A percentile compares a stretch with the other conserved stretches of the same genome.
Evolutionary conservation across 2,797 vertebrate genomes (phyloP).

Genomic region (Knipowitschia caucasica): DNA sequence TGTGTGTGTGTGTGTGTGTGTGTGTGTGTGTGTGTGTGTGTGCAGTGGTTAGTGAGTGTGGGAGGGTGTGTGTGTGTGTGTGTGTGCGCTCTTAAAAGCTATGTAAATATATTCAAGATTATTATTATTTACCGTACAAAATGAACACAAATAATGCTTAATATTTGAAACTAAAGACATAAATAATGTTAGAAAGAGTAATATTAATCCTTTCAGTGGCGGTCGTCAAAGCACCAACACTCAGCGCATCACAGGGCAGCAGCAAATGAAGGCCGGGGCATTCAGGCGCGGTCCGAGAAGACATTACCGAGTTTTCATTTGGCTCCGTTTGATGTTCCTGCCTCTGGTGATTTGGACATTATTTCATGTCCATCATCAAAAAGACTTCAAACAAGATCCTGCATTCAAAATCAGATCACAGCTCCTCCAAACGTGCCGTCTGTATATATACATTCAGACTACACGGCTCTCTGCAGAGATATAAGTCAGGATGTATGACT

Average conservation of each 20-base stretch:
- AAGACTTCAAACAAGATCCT: constrained; percentile 74
- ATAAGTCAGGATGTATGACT: not conserved
- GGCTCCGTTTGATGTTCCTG: constrained; percentile 69
- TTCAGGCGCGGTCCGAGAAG: constrained; percentile 58
- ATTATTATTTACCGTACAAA: no score
- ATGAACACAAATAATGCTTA: no score
- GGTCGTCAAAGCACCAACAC: constrained; percentile 45
- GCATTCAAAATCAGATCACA: constrained; percentile 66
- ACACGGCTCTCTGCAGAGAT: no score
- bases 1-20: no score
- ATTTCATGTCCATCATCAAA: constrained; percentile 80
- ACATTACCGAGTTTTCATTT: constrained; percentile 65
- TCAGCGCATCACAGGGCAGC: constrained; percentile 36
- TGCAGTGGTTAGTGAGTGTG: no score
- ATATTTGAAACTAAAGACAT: no score
- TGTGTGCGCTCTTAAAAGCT: no score
- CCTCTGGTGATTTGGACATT: constrained; percentile 72
- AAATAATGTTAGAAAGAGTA: no score
- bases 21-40: no score
- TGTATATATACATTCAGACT: constrained; percentile 7
- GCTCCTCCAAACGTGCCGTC: constrained; percentile 20
- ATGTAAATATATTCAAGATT: no score
- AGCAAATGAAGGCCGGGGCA: constrained; percentile 60
- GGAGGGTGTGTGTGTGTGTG: no score
- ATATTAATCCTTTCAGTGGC: constrained; percentile 60